phyloP scores from a whole-genome alignment of 2,888 invertebrate species.

The Harmothoe impar region DNA sequence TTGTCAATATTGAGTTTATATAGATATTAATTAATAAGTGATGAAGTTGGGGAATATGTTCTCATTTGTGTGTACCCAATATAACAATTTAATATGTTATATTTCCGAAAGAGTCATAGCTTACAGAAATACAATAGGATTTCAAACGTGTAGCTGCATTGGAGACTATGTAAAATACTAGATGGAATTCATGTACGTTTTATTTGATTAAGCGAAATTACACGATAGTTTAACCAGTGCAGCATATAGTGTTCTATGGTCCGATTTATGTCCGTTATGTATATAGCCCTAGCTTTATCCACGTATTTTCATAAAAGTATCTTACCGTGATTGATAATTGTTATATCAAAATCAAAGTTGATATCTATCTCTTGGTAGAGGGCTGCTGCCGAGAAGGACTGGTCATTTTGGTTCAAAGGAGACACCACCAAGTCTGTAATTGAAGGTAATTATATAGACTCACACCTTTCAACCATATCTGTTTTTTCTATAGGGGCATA shows the following conservation, averaged over 20 bases:
- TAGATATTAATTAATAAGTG: background rate
- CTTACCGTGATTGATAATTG: conserved; percentile 39
- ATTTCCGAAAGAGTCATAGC: background rate
- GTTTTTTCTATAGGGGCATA: too few species aligned
- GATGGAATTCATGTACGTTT: too few species aligned
- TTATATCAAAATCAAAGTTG: conserved; percentile 1
- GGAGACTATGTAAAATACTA: too few species aligned
- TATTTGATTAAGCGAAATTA: too few species aligned
- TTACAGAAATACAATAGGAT: background rate
- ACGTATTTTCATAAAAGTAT: background rate
- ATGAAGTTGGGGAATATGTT: background rate
- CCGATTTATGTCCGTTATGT: too few species aligned
- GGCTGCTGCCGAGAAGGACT: conserved; percentile 34
- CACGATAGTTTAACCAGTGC: too few species aligned
- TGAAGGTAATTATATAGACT: too few species aligned
- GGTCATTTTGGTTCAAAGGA: background rate
- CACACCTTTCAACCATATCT: too few species aligned
- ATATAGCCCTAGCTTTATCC: too few species aligned
- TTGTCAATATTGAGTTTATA: background rate
- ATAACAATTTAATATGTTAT: too few species aligned
- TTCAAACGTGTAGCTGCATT: too few species aligned
- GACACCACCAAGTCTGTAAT: conserved; percentile 33
- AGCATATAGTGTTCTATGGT: too few species aligned
- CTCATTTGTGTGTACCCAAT: background rate
- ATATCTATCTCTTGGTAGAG: conserved; percentile 28